These are phyloP conservation scores for Carabus problematicus DNA, from an alignment of 2,888 invertebrate genomes.

Conservation along the genomic window DNA sequence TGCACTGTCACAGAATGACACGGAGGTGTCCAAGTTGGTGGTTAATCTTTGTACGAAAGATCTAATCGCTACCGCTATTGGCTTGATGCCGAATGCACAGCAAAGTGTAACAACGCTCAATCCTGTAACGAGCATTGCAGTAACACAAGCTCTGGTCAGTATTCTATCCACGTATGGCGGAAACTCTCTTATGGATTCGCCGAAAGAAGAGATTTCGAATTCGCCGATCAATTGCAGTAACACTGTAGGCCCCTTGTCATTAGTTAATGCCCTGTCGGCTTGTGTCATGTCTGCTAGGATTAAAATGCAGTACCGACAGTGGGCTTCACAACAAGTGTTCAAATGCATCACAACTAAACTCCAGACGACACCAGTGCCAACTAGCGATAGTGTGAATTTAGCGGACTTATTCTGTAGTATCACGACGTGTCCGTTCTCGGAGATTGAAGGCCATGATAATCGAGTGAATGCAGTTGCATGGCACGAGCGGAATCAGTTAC, in stretches of 20 bases:
- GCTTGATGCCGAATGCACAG: slow-evolving; percentile 52
- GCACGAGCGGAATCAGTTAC: slow-evolving; percentile 58
- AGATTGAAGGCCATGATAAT: slow-evolving; percentile 65
- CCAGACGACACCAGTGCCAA: slow-evolving; percentile 54
- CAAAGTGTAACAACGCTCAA: slow-evolving; percentile 47
- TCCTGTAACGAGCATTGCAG: slow-evolving; percentile 58
- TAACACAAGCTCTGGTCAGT: slow-evolving; percentile 67
- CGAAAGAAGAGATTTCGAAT: slow-evolving; percentile 52
- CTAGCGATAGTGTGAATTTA: slow-evolving; percentile 58
- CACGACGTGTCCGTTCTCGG: slow-evolving; percentile 54
- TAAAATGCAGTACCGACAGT: slow-evolving; percentile 63
- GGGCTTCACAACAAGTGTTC: slow-evolving; percentile 69
- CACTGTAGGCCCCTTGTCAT: slow-evolving; percentile 58
- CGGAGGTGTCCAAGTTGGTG: slow-evolving; percentile 63
- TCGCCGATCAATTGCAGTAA: slow-evolving; percentile 45
- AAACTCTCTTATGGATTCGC: slow-evolving; percentile 55
- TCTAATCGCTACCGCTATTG: slow-evolving; percentile 60
- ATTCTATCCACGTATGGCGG: slow-evolving; percentile 62
- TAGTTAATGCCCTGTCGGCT: slow-evolving; percentile 67
- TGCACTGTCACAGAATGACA: slow-evolving; percentile 64
- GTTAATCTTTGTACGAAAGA: slow-evolving; percentile 66
- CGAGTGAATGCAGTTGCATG: slow-evolving; percentile 60
- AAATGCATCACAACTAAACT: slow-evolving; percentile 59
- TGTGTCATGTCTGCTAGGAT: slow-evolving; percentile 65
- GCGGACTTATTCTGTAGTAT: slow-evolving; percentile 63